Percentiles rank a stretch among this genome's conserved stretches.
phyloP scores from a whole-genome alignment of 2,888 invertebrate genomes.

The Trichopria drosophilae region DNA sequence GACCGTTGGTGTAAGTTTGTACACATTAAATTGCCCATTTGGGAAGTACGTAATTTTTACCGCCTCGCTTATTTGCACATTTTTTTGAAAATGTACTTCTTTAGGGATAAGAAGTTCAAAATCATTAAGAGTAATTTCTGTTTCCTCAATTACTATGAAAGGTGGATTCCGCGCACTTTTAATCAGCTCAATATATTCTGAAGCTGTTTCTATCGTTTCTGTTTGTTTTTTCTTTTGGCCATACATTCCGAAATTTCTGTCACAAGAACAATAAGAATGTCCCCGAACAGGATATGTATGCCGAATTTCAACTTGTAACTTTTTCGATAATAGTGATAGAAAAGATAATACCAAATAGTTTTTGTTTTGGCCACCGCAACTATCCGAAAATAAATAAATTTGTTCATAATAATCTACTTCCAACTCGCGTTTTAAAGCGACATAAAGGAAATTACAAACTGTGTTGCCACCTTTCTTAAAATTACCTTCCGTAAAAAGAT shows the following conservation, averaged over 20 bases:
- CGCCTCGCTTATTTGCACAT: constrained; percentile 23
- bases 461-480: no score
- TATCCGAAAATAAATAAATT: no score
- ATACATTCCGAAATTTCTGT: constrained; percentile 32
- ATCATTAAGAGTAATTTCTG: constrained; percentile 16
- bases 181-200: constrained; percentile 20
- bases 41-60: constrained; percentile 20
- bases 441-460: no score
- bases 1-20: no score
- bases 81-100: constrained; percentile 7
- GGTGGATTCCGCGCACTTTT: constrained; percentile 19
- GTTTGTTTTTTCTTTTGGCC: constrained; percentile 22
- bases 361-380: constrained; percentile 28
- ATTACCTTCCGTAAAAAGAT: no score
- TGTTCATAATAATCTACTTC: no score
- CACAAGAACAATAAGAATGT: constrained; percentile 32
- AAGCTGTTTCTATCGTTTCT: constrained; percentile 23
- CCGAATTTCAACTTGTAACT: constrained; percentile 15
- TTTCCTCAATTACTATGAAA: constrained; percentile 13
- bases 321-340: constrained; percentile 23
- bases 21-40: constrained; percentile 14
- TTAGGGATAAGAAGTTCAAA: constrained; percentile 15
- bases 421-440: no score
- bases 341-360: constrained; percentile 27
- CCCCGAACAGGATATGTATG: constrained; percentile 33